Conservation (phyloP, 2,888 invertebrate genomes). For the Plebejus anna region DNA sequence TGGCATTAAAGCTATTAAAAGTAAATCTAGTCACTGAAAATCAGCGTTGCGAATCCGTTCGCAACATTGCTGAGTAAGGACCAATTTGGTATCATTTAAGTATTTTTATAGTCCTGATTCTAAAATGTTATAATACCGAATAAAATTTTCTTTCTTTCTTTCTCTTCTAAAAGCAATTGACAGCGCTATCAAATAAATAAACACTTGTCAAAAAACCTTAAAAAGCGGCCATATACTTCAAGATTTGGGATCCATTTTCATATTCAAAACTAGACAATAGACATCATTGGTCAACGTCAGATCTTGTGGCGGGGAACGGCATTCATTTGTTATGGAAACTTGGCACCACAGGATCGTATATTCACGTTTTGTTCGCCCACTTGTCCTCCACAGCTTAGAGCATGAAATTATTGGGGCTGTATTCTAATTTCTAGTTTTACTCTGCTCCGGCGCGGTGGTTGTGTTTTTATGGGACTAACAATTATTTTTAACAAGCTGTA, state of each 20-base stretch:
- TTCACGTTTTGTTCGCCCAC: not conserved
- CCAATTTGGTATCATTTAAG: too few relatives aligned
- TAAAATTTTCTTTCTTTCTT: too few relatives aligned
- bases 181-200: not conserved
- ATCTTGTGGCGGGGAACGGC: conserved; percentile 7
- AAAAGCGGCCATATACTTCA: not conserved
- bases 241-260: not conserved
- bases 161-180: too few relatives aligned
- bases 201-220: not conserved
- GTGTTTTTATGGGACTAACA: too few relatives aligned
- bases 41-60: too few relatives aligned
- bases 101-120: too few relatives aligned
- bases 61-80: too few relatives aligned
- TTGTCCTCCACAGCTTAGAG: not conserved
- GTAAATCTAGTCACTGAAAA: too few relatives aligned
- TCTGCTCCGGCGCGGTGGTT: too few relatives aligned
- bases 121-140: too few relatives aligned
- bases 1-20: too few relatives aligned
- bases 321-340: conserved; percentile 30
- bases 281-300: conserved; percentile 20
- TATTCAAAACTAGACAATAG: conserved; percentile 15
- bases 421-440: not conserved
- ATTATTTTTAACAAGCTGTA: too few relatives aligned
- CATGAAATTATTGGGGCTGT: not conserved
- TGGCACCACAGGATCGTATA: conserved; percentile 25